A percentile compares a stretch with the other conserved stretches of the same genome.
phyloP scores from a whole-genome alignment of 2,797 vertebrate species.

The Alca torda region DNA sequence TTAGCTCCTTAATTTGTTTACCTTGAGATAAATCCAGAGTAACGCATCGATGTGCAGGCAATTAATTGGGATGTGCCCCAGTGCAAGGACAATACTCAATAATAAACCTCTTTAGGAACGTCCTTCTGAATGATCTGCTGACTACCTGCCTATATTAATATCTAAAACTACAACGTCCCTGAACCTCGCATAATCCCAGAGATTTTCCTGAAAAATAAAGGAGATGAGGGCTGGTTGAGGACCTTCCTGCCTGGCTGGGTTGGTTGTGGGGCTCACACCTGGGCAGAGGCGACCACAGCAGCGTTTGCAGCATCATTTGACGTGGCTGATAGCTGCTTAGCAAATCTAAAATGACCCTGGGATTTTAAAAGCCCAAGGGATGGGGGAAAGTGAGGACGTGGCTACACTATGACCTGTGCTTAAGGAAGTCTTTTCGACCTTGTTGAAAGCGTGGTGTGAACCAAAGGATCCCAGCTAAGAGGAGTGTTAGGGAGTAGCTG shows the following conservation, averaged over 20 bases:
- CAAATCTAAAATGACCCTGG: not conserved
- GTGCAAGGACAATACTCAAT: constrained; percentile 19
- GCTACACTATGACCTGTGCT: not conserved
- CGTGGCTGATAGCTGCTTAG: not conserved
- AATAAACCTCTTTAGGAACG: not conserved
- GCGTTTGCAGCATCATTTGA: not conserved
- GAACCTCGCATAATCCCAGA: not conserved
- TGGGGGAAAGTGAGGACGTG: not conserved
- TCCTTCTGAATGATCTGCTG: not conserved
- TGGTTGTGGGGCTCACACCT: not conserved
- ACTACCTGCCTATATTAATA: not conserved
- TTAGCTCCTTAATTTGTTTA: constrained; percentile 50
- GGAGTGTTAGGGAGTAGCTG: not conserved
- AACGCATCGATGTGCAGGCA: not conserved
- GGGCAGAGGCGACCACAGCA: not conserved
- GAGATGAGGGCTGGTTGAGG: not conserved
- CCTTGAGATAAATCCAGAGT: constrained; percentile 3
- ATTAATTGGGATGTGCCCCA: not conserved
- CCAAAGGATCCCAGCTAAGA: not conserved
- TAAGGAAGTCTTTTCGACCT: not conserved
- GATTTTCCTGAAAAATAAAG: not conserved
- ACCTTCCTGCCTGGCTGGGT: not conserved
- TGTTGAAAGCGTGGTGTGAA: not conserved
- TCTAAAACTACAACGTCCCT: not conserved
- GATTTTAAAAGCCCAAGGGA: not conserved